Conservation (phyloP, 2,113 vertebrate species). For the Uria aalge region DNA sequence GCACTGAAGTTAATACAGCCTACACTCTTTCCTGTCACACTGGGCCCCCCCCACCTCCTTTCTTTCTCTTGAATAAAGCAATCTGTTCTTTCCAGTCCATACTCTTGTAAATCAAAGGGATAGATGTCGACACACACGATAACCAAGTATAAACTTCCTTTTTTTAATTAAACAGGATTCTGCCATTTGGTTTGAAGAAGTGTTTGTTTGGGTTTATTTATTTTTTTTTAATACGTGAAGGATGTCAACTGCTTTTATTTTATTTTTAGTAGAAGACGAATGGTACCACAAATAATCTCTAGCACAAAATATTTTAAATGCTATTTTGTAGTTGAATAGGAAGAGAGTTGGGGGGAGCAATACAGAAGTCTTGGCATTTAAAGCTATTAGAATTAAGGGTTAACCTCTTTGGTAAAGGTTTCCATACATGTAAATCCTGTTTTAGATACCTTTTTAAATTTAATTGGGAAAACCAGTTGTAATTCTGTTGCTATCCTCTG, state of each 20-base stretch:
- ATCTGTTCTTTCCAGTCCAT: constrained; percentile 62
- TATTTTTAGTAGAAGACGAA: constrained; percentile 42
- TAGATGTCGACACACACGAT: constrained; percentile 59
- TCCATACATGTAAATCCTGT: neutral
- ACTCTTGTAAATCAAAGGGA: constrained; percentile 67
- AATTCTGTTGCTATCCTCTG: neutral
- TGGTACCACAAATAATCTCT: neutral
- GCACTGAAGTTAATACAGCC: constrained; percentile 72
- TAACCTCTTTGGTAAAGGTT: neutral
- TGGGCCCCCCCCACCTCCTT: constrained; percentile 21
- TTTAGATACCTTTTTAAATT: neutral
- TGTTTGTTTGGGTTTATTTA: constrained; percentile 25
- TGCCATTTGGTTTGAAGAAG: constrained; percentile 65
- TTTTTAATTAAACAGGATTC: constrained; percentile 72
- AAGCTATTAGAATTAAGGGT: neutral
- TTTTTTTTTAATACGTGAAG: constrained; percentile 35
- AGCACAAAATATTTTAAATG: neutral
- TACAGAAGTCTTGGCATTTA: neutral
- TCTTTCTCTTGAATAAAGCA: constrained; percentile 69
- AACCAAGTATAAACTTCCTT: constrained; percentile 69
- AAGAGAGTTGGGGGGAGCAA: neutral
- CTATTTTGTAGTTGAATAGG: neutral
- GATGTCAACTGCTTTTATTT: constrained; percentile 52
- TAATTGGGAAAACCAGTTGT: neutral
- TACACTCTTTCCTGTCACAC: constrained; percentile 72